Conservation (phyloP, 2,888 invertebrate species). For the Pecten maximus region DNA sequence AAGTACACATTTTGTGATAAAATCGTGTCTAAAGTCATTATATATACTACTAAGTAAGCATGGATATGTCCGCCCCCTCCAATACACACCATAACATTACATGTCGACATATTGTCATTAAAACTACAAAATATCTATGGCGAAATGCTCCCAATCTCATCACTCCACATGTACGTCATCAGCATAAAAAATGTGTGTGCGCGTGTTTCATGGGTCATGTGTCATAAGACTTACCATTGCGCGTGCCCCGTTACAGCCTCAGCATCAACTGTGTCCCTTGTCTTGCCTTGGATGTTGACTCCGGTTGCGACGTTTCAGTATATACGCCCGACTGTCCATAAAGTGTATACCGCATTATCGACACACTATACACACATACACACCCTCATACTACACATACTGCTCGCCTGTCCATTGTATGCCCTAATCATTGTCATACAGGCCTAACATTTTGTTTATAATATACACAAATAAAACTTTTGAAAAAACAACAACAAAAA, state of each 20-base stretch:
- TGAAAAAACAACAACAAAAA: too few relatives aligned
- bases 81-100: background rate
- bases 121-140: background rate
- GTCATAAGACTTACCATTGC: background rate
- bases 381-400: background rate
- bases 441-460: background rate
- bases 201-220: background rate
- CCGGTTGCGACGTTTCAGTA: background rate
- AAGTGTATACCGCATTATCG: background rate
- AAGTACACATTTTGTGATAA: background rate
- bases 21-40: background rate
- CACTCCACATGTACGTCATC: background rate
- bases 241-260: background rate
- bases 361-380: background rate
- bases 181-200: background rate
- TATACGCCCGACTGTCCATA: slow-evolving; percentile 8
- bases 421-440: background rate
- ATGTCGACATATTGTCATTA: background rate
- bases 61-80: background rate
- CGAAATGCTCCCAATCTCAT: background rate
- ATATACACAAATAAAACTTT: background rate
- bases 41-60: background rate
- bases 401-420: background rate
- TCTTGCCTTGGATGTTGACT: background rate
- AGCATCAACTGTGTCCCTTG: background rate